These are phyloP conservation scores for Steinernema scapterisci DNA, from an alignment of 2,888 invertebrate species.

Conservation along the genomic window DNA sequence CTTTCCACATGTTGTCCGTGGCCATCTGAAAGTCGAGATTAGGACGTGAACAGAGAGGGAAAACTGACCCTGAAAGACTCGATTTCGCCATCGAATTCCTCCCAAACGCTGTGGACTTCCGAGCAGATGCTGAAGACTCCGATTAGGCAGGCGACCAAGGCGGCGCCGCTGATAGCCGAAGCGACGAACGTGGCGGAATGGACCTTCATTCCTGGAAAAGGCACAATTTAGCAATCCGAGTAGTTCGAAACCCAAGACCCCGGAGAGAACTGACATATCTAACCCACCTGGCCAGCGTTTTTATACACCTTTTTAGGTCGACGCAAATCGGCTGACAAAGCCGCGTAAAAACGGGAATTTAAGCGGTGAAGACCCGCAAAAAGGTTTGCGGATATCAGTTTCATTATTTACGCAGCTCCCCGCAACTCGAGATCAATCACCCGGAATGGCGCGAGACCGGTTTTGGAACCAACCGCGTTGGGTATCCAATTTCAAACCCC, in stretches of 20 bases:
- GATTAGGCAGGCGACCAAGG: conserved; percentile 16
- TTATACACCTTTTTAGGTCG: conserved; percentile 20
- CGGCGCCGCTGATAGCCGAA: conserved; percentile 11
- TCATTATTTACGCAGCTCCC: not conserved
- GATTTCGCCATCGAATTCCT: conserved; percentile 56
- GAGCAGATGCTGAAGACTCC: conserved; percentile 24
- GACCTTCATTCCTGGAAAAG: conserved; percentile 23
- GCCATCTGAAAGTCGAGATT: not conserved
- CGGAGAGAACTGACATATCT: not conserved
- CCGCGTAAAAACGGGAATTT: not conserved
- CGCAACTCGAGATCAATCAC: no score
- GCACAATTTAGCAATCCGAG: no score
- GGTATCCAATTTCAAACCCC: not conserved
- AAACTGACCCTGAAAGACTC: conserved; percentile 47
- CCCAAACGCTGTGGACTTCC: conserved; percentile 40
- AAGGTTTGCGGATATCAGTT: conserved; percentile 5
- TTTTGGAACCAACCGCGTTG: not conserved
- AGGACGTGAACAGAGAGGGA: not conserved
- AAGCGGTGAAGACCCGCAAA: not conserved
- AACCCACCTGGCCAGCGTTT: not conserved
- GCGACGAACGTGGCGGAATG: conserved; percentile 29
- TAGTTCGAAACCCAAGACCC: not conserved
- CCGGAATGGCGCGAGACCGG: not conserved
- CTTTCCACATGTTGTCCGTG: conserved; percentile 27
- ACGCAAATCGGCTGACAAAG: not conserved